Evolutionary conservation across 1,140 invertebrate species (phyloP).

Genomic region (Mamestra configurata): DNA sequence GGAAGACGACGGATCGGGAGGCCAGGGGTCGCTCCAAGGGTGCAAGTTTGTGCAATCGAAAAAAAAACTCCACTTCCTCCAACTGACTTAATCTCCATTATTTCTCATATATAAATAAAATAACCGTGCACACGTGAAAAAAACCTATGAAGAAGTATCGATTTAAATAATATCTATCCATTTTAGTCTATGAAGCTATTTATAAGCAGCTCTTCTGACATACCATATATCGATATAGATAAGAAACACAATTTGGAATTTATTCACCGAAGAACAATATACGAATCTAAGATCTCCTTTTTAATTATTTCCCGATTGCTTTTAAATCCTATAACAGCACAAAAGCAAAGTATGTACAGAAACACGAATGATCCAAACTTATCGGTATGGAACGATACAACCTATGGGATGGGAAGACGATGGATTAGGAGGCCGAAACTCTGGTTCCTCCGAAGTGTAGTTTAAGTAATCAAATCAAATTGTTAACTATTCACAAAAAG

Average conservation of each 20-base stretch:
- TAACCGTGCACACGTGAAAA: not conserved
- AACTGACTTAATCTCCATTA: not conserved
- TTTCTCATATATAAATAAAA: not conserved
- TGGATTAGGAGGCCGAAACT: not conserved
- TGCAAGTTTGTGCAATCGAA: not conserved
- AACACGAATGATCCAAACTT: not conserved
- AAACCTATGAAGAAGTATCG: not conserved
- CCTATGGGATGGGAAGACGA: conserved; percentile 13
- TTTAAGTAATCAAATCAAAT: no score
- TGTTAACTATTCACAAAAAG: no score
- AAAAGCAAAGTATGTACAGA: conserved; percentile 11
- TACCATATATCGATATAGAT: not conserved
- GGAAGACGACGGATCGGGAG: not conserved
- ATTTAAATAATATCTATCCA: not conserved
- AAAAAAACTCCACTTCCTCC: not conserved
- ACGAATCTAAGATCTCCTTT: not conserved
- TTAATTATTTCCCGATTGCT: not conserved
- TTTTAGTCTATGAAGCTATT: not conserved
- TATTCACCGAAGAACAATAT: no score
- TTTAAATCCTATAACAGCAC: conserved; percentile 15
- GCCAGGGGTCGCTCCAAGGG: not conserved
- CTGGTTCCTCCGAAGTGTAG: not conserved
- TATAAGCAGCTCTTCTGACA: conserved; percentile 1
- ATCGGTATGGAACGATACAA: not conserved
- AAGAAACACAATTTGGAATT: not conserved